Evolutionary conservation across 2,797 vertebrate genomes (phyloP).

Genomic region (Chelonia mydas): DNA sequence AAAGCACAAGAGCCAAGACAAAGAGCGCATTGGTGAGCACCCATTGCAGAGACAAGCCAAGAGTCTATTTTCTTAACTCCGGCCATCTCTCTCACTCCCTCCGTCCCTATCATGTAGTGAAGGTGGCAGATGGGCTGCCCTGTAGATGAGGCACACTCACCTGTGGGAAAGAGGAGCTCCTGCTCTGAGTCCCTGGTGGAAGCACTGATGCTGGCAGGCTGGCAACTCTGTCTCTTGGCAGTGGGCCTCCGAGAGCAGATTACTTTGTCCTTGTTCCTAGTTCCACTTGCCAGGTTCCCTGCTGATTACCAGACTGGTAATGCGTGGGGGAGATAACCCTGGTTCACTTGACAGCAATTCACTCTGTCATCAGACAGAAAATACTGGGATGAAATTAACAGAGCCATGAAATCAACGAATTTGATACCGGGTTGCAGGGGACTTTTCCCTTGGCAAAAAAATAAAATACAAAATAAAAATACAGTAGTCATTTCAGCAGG

Average conservation of each 20-base stretch:
- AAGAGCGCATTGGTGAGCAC: not conserved
- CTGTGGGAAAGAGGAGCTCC: slow-evolving; percentile 38
- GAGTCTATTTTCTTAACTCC: slow-evolving; percentile 37
- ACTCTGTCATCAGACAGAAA: slow-evolving; percentile 35
- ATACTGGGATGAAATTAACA: slow-evolving; percentile 20
- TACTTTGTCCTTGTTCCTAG: slow-evolving; percentile 56
- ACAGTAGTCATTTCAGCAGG: not conserved
- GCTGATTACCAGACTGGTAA: slow-evolving; percentile 58
- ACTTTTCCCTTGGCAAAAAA: not conserved
- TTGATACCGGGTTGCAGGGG: not conserved
- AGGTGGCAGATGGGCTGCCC: slow-evolving; percentile 62
- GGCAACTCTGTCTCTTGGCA: slow-evolving; percentile 64
- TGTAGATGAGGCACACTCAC: slow-evolving; percentile 30
- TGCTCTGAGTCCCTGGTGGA: not conserved
- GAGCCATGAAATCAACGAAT: not conserved
- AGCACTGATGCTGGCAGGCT: slow-evolving; percentile 40
- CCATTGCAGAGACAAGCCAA: slow-evolving; percentile 9
- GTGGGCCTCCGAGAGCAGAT: slow-evolving; percentile 45
- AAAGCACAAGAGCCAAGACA: not conserved
- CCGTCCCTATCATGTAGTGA: not conserved
- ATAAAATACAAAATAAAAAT: too few relatives aligned
- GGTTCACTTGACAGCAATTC: slow-evolving; percentile 51
- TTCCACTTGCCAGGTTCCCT: slow-evolving; percentile 57
- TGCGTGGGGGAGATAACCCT: slow-evolving; percentile 53
- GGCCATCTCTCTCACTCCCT: not conserved